Evolutionary conservation across 2,888 invertebrate species (phyloP).

Genomic region (Drosophila flavopinicola): DNA sequence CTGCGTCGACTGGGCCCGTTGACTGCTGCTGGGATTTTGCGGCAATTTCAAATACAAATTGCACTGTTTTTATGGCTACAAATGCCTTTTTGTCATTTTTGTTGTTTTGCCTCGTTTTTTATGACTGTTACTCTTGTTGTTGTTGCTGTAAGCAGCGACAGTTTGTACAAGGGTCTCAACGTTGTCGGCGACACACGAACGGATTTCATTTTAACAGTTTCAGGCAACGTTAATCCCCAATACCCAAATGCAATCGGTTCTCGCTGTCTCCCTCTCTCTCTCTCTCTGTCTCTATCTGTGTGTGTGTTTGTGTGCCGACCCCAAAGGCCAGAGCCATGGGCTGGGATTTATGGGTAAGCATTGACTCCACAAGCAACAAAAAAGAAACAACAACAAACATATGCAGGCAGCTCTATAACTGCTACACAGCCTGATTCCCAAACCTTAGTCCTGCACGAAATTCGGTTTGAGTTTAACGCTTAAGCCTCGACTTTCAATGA

Average conservation of each 20-base stretch:
- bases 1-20: slow-evolving; percentile 47
- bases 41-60: slow-evolving; percentile 81
- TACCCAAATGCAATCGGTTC: slow-evolving; percentile 79
- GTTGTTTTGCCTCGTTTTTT: slow-evolving; percentile 24
- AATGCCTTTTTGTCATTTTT: slow-evolving; percentile 62
- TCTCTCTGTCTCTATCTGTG: not conserved
- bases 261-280: slow-evolving; percentile 28
- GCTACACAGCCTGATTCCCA: slow-evolving; percentile 8
- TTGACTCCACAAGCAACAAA: slow-evolving; percentile 14
- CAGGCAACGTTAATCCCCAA: slow-evolving; percentile 79
- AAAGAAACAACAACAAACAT: slow-evolving; percentile 2
- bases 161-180: slow-evolving; percentile 74
- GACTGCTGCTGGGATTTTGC: slow-evolving; percentile 76
- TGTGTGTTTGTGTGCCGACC: slow-evolving; percentile 27
- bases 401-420: slow-evolving; percentile 43
- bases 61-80: slow-evolving; percentile 78
- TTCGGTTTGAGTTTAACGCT: slow-evolving; percentile 21
- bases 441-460: slow-evolving; percentile 7
- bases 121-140: slow-evolving; percentile 23
- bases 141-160: slow-evolving; percentile 66
- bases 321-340: slow-evolving; percentile 49
- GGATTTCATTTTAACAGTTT: slow-evolving; percentile 80
- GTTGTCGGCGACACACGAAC: slow-evolving; percentile 67
- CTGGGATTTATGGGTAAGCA: slow-evolving; percentile 63
- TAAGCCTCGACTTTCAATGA: slow-evolving; percentile 33